Base-by-base conservation (phyloP, 2,888 invertebrate genomes). In the Cartodere bifasciata region DNA sequence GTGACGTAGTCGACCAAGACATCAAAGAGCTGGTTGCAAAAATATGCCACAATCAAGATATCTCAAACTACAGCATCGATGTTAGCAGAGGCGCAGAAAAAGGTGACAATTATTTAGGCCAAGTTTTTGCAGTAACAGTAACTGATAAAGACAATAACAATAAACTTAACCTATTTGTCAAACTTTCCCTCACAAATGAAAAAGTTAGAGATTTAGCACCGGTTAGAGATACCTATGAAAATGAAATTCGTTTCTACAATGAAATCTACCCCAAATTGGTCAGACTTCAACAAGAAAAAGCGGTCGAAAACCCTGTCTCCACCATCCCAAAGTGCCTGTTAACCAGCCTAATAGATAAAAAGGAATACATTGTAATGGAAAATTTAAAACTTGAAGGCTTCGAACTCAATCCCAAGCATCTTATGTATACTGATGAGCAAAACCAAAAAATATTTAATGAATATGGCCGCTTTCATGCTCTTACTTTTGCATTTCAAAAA, bases 391-490 rank as follows among this genome's bases (percentile, higher is more conserved):
- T n/a, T n/a, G 7, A n/a, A 20, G 20, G 20, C 20, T 20, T 7
- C 20, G 7, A 20, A 20, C 20, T 20, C 28, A 32, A 31, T 39
- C 31, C 27, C 27, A 32, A 35, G 37, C 38, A n/a, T n/a, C n/a
- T n/a, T n/a, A n/a, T n/a, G n/a, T n/a, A n/a, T n/a, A n/a, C n/a
- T n/a, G n/a, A n/a, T n/a, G n/a, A n/a, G n/a, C n/a, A n/a, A n/a
- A n/a, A n/a, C n/a, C n/a, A n/a, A n/a, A n/a, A n/a, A n/a, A n/a
- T n/a, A n/a, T n/a, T n/a, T n/a, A n/a, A n/a, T n/a, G n/a, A n/a
- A n/a, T n/a, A n/a, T n/a, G n/a, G n/a, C n/a, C n/a, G n/a, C n/a
- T n/a, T n/a, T n/a, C n/a, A n/a, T n/a, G n/a, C n/a, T n/a, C n/a
- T n/a, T n/a, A n/a, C n/a, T n/a, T n/a, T n/a, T n/a, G n/a, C n/a